phyloP scores from a whole-genome alignment of 1,140 invertebrate species.

The Pseudobourletiella spinata region DNA sequence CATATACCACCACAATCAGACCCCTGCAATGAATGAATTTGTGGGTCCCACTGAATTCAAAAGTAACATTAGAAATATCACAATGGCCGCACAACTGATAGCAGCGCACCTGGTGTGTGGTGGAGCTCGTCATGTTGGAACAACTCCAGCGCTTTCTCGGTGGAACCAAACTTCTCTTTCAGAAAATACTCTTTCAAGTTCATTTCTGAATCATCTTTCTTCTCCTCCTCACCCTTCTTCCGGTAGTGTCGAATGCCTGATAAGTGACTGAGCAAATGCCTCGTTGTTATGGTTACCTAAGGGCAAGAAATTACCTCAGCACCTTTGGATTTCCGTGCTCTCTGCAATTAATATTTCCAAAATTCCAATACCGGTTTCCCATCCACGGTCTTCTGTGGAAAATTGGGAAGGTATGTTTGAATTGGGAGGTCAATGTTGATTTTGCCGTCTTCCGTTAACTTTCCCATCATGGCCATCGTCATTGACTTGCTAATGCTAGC shows the following conservation, averaged over 20 bases:
- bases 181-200: slow-evolving; percentile 41
- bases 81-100: slow-evolving; percentile 20
- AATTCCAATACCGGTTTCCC: slow-evolving; percentile 40
- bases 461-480: slow-evolving; percentile 49
- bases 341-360: neutral
- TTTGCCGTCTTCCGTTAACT: slow-evolving; percentile 48
- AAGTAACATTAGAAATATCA: no score
- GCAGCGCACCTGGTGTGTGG: slow-evolving; percentile 47
- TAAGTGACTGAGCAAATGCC: slow-evolving; percentile 48
- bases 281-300: slow-evolving; percentile 48
- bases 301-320: no score
- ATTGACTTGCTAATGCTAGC: slow-evolving; percentile 56
- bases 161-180: slow-evolving; percentile 42
- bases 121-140: slow-evolving; percentile 54
- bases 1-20: no score
- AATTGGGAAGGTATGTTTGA: slow-evolving; percentile 48
- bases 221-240: slow-evolving; percentile 36
- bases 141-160: slow-evolving; percentile 47
- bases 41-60: no score
- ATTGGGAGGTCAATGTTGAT: slow-evolving; percentile 52
- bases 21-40: no score
- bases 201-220: slow-evolving; percentile 21
- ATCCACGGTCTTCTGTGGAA: slow-evolving; percentile 47
- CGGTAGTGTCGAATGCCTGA: slow-evolving; percentile 51
- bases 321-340: no score